phyloP scores from a whole-genome alignment of 2,888 invertebrate genomes.

The Choristoneura rosaceana region DNA sequence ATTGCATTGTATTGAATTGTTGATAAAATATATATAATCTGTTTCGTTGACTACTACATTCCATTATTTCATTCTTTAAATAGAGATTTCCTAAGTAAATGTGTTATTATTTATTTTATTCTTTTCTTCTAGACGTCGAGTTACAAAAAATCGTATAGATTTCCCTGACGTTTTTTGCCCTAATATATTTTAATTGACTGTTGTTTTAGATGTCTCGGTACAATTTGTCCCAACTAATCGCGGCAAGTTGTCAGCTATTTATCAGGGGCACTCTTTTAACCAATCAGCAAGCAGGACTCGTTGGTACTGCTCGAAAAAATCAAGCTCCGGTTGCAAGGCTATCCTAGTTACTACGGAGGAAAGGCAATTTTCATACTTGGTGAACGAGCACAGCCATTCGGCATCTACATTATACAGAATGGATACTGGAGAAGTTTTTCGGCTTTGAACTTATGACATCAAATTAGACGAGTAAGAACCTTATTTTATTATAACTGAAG shows the following conservation, averaged over 20 bases:
- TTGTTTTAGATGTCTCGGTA: background rate
- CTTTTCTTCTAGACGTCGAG: too few relatives aligned
- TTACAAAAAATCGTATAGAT: too few relatives aligned
- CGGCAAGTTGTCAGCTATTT: background rate
- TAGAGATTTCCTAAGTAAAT: too few relatives aligned
- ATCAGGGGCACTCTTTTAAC: slow-evolving; percentile 42
- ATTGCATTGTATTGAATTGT: too few relatives aligned
- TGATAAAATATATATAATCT: too few relatives aligned
- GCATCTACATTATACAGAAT: slow-evolving; percentile 34
- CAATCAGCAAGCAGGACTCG: slow-evolving; percentile 44
- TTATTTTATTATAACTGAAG: too few relatives aligned
- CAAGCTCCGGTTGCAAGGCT: slow-evolving; percentile 49
- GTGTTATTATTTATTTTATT: too few relatives aligned
- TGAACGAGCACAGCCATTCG: slow-evolving; percentile 45
- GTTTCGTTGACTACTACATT: too few relatives aligned
- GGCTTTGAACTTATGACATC: background rate
- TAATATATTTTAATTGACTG: too few relatives aligned
- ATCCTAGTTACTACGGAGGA: slow-evolving; percentile 44
- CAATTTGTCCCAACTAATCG: slow-evolving; percentile 2
- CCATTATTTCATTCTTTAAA: too few relatives aligned
- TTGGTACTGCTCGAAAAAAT: slow-evolving; percentile 51
- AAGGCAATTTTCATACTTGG: slow-evolving; percentile 31
- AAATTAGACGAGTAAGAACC: background rate
- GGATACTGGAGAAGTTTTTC: background rate
- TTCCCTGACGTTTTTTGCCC: too few relatives aligned